phyloP scores from a whole-genome alignment of 1,140 invertebrate species.

The Drosophila santomea region DNA sequence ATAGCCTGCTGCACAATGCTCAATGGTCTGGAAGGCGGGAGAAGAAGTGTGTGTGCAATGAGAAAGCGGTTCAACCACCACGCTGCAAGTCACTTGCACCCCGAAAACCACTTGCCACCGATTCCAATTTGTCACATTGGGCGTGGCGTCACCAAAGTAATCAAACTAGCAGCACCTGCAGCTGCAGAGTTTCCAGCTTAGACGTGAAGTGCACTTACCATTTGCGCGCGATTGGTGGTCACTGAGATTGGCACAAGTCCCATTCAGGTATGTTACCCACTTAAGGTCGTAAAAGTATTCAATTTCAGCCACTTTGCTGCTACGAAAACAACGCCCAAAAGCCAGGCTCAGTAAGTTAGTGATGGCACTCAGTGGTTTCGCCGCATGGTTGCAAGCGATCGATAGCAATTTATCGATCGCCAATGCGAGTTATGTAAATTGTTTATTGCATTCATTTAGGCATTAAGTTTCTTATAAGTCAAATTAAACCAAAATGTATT shows the following conservation, averaged over 20 bases:
- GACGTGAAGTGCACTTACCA: conserved; percentile 49
- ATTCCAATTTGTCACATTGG: conserved; percentile 57
- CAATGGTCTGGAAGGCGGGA: conserved; percentile 43
- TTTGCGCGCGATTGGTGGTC: conserved; percentile 34
- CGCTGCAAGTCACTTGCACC: conserved; percentile 29
- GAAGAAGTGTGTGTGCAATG: conserved; percentile 7
- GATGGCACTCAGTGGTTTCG: conserved; percentile 4
- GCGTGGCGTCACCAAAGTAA: conserved; percentile 58
- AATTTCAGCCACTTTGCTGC: conserved; percentile 13
- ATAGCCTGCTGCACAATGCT: conserved; percentile 27
- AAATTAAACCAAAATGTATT: no score
- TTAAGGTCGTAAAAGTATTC: conserved; percentile 4
- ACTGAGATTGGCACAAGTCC: conserved; percentile 33
- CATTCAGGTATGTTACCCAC: conserved; percentile 17
- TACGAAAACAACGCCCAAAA: conserved; percentile 79
- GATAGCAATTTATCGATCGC: conserved; percentile 24
- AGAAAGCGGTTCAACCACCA: conserved; percentile 39
- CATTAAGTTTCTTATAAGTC: no score
- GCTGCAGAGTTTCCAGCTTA: neutral
- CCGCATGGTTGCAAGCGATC: conserved; percentile 12
- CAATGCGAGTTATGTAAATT: neutral
- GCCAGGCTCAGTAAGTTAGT: conserved; percentile 57
- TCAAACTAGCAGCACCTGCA: neutral
- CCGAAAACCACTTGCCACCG: conserved; percentile 21
- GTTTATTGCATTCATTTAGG: neutral